Base-by-base conservation (phyloP, 2,113 vertebrate species). In the Paedocypris sp. region DNA sequence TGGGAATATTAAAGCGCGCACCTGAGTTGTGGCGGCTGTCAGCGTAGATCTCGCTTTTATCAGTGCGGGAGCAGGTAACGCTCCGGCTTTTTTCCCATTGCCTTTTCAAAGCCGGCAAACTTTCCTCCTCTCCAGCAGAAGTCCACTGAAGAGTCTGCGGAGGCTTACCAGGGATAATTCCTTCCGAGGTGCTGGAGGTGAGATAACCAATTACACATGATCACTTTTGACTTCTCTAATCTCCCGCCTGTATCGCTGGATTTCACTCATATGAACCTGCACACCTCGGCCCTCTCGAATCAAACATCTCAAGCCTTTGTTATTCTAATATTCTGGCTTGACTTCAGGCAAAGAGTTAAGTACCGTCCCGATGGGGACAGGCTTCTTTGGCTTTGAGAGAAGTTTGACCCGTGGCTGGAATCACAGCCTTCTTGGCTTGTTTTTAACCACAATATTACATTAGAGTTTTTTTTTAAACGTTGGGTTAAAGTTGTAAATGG, bases 181-280 rank as follows among this genome's bases (percentile, higher is more conserved):
- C 76, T 66, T 57, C 70, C 62, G 54, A 79, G 81, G 82, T 77
- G 69, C 77, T 79, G 1, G 72, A 80, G 79, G 80, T 82, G 80
- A 83, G 77, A 80, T 74, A 80, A 79, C 80, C 83, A 83, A 83
- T 85, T 84, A 84, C 82, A 73, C 73, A 66, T 80, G 77, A 82
- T 86, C 79, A 82, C 80, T 81, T 83, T 79, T 79, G 80, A 83
- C 82, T 82, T 73, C 73, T 79, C 76, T 85, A 85, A 86, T 85
- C 82, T 79, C 71, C 65, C 36, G 10, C 63, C 71, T 62, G 74
- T 73, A 82, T 81, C 64, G 26, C 68, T 52, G 8, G 80, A 83
- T 85, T 81, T 80, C 39, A 29, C 60, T 19, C 76, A 72, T 62
- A 80, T 60, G 52, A 73, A 83, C 79, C 77, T 73, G 72, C 66